Base-by-base conservation (phyloP, 1,140 invertebrate species). In the Hycleus phaleratus region DNA sequence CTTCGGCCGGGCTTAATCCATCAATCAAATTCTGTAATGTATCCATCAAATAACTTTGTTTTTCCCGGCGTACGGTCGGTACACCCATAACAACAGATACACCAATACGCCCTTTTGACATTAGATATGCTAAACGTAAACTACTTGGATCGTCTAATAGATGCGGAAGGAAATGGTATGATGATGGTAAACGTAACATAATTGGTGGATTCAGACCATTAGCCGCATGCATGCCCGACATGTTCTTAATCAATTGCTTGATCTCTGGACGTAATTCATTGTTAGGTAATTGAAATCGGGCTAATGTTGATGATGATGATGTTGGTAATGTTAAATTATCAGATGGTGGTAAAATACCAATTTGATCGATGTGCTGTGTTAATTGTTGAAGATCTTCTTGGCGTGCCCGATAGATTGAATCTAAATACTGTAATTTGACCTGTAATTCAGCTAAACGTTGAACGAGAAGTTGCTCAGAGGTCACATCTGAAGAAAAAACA, bases 131-230 rank as follows among this genome's bases (percentile, higher is more conserved):
- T 5, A 93, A 90, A 43, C 83, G 78, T 40, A 95, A 74, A 65
- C 89, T 90, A 61, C 82, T 80, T 0, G 87, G 84, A 70, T 89
- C 83, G 45, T 88, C 85, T 44, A 92, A 78, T 18, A 96, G 78
- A 76, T 96, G 91, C 1, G 94, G 93, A 46, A 96, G 76, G 68
- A 94, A 92, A 67, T 90, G 86, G 74, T 88, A 93, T 49, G 91
- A 84, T 51, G 87, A 87, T 8, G 90, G 90, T 46, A 90, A 73
- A 46, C 82, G 78, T 7, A 88, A 72, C 60, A 73, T 73, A 38
- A 71, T 63, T 9, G 68, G 64, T 7, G 73, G 72, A 61, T 74
- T 71, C 4, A 75, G 53, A 0, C 71, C 73, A 42, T 64, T 68
- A 2, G 73, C 73, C 4, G 73, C 69, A 25, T 68, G 65, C 58